Conservation (phyloP, 2,888 invertebrate genomes). For the Villa cingulata region DNA sequence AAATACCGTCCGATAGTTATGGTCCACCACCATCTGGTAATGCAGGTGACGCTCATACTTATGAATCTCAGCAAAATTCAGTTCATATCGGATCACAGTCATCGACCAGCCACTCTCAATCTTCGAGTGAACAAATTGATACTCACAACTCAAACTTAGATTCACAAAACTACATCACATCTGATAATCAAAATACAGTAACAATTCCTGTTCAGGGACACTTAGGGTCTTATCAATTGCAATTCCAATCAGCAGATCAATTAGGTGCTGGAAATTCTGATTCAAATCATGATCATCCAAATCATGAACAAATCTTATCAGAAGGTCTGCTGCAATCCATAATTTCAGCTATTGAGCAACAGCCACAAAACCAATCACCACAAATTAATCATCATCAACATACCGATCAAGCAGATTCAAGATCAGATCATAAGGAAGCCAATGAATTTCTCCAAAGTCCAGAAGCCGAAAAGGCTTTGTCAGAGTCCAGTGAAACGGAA, state of each 20-base stretch:
- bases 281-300: conserved; percentile 33
- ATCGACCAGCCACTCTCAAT: conserved; percentile 20
- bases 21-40: conserved; percentile 24
- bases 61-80: conserved; percentile 26
- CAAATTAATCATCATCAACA: background rate
- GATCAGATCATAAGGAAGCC: conserved; percentile 11
- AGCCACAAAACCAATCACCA: background rate
- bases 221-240: conserved; percentile 54
- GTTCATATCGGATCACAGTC: background rate
- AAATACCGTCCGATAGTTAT: conserved; percentile 12
- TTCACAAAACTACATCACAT: conserved; percentile 14
- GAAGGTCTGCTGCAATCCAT: conserved; percentile 70
- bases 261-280: conserved; percentile 8
- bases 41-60: conserved; percentile 24
- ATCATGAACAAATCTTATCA: conserved; percentile 62
- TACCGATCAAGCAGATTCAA: background rate
- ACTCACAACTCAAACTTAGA: conserved; percentile 28
- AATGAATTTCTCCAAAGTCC: conserved; percentile 12
- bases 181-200: conserved; percentile 19
- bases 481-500: background rate
- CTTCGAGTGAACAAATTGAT: conserved; percentile 25
- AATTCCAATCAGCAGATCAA: conserved; percentile 58
- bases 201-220: conserved; percentile 43
- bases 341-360: conserved; percentile 67
- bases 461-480: conserved; percentile 5